phyloP scores from a whole-genome alignment of 2,113 vertebrate genomes.

The Xenopus borealis region DNA sequence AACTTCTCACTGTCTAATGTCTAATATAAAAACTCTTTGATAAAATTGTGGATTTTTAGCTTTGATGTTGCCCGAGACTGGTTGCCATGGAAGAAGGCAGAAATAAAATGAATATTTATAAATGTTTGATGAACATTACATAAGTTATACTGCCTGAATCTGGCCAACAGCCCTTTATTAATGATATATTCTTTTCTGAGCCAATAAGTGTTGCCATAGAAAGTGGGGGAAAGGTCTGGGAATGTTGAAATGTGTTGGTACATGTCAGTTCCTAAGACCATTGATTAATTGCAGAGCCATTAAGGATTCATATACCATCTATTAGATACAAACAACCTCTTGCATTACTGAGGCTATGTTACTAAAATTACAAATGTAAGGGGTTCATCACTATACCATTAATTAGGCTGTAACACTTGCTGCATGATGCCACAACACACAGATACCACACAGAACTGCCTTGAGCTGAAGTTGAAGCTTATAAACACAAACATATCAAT shows the following conservation, averaged over 20 bases:
- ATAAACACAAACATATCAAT: too few species aligned
- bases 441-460: too few species aligned
- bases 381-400: too few species aligned
- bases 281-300: not conserved
- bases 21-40: not conserved
- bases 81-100: constrained; percentile 6
- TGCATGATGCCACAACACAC: too few species aligned
- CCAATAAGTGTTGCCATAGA: not conserved
- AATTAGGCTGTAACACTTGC: too few species aligned
- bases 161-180: not conserved
- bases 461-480: too few species aligned
- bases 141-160: constrained; percentile 9
- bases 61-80: not conserved
- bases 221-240: not conserved
- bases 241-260: not conserved
- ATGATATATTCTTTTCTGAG: not conserved
- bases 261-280: not conserved
- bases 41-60: constrained; percentile 3
- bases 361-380: too few species aligned
- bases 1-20: not conserved
- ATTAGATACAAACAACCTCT: too few species aligned
- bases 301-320: not conserved
- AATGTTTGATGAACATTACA: constrained; percentile 7
- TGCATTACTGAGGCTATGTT: too few species aligned
- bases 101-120: constrained; percentile 21